Conservation (phyloP, 2,113 vertebrate genomes). For the Rutilus rutilus region DNA sequence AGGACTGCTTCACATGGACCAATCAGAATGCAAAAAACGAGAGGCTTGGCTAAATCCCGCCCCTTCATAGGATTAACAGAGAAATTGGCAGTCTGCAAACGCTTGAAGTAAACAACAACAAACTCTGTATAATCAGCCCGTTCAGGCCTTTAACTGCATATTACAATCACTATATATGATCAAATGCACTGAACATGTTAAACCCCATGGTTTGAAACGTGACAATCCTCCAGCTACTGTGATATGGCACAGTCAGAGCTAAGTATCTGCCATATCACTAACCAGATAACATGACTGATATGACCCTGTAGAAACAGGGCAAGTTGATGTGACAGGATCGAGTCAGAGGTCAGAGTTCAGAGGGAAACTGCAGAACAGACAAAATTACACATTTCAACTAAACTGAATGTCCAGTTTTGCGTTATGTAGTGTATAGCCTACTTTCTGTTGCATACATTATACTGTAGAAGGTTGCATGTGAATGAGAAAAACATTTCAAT, state of each 20-base stretch:
- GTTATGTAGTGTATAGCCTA: neutral
- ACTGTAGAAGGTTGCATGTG: too few species aligned
- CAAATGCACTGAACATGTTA: neutral
- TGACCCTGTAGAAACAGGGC: neutral
- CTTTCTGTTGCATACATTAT: neutral
- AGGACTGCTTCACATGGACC: neutral
- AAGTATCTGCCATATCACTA: neutral
- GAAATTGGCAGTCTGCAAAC: neutral
- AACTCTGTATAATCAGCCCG: neutral
- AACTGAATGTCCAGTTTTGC: neutral
- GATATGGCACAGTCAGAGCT: neutral
- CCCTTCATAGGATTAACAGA: neutral
- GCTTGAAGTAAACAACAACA: slow-evolving; percentile 8
- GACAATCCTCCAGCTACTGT: neutral
- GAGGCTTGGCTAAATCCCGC: neutral
- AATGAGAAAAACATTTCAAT: too few species aligned
- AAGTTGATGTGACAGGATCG: neutral
- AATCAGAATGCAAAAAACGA: slow-evolving; percentile 19
- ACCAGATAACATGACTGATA: neutral
- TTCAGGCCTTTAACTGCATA: neutral
- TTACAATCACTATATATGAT: neutral
- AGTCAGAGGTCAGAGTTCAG: neutral
- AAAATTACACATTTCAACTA: neutral
- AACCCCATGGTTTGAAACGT: neutral
- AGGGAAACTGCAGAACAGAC: neutral